A percentile compares a stretch with the other conserved stretches of the same genome.
Evolutionary conservation across 2,113 vertebrate species (phyloP).

Genomic region (Genyomyrus donnyi): DNA sequence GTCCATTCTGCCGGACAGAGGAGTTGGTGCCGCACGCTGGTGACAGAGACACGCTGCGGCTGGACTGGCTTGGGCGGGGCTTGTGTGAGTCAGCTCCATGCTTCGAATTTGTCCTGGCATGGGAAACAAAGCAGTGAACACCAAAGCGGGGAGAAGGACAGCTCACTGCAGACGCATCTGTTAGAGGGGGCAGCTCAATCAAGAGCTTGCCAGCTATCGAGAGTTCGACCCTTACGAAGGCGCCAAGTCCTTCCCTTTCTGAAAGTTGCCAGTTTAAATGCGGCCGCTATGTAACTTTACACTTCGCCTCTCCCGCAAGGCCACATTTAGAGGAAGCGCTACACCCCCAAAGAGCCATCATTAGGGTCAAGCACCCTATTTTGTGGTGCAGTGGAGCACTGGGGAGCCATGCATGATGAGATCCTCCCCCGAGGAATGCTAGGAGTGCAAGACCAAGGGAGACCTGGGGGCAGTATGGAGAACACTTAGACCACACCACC

Average conservation of each 20-base stretch:
- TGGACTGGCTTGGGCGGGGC: constrained; percentile 64
- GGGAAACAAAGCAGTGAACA: not conserved
- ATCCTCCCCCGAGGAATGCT: not conserved
- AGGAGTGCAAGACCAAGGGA: not conserved
- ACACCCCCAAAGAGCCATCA: not conserved
- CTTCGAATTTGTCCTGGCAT: constrained; percentile 65
- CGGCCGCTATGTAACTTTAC: not conserved
- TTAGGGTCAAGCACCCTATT: not conserved
- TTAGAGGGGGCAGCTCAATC: not conserved
- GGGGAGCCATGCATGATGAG: not conserved
- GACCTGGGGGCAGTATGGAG: not conserved
- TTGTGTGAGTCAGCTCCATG: constrained; percentile 71
- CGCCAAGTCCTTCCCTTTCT: not conserved
- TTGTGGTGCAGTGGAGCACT: not conserved
- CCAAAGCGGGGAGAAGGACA: not conserved
- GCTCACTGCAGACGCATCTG: not conserved
- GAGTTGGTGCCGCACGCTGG: constrained; percentile 60
- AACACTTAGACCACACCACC: not conserved
- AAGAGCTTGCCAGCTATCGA: not conserved
- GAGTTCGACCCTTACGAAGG: not conserved
- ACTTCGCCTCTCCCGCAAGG: not conserved
- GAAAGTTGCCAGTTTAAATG: not conserved
- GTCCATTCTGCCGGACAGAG: constrained; percentile 80
- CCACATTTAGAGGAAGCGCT: not conserved
- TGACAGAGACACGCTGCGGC: constrained; percentile 65